Percentiles rank a stretch among this genome's conserved stretches.
Evolutionary conservation across 2,113 vertebrate genomes (phyloP).

Genomic region (Paralichthys olivaceus): DNA sequence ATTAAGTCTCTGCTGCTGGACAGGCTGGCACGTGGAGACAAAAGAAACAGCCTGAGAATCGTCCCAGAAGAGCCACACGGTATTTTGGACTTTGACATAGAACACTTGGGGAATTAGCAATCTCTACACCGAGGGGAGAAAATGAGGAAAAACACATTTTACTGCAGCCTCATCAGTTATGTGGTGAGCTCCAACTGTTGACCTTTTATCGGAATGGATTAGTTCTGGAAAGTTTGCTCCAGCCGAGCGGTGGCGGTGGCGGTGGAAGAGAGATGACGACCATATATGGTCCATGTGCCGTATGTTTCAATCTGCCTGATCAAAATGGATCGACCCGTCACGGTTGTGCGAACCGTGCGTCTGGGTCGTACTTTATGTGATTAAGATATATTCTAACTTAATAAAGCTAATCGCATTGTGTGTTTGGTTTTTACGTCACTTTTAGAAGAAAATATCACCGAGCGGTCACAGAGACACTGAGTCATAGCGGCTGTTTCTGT

Average conservation of each 20-base stretch:
- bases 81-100: background rate
- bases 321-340: background rate
- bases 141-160: background rate
- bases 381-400: background rate
- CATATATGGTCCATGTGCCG: background rate
- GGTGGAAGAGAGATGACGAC: too few species aligned
- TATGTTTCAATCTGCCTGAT: slow-evolving; percentile 4
- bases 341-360: background rate
- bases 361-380: background rate
- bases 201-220: slow-evolving; percentile 51
- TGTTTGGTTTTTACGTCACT: background rate
- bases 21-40: background rate
- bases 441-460: background rate
- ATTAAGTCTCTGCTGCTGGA: slow-evolving; percentile 7
- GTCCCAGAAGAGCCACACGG: background rate
- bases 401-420: background rate
- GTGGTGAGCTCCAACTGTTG: slow-evolving; percentile 18
- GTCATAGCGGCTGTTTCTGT: background rate
- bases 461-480: background rate
- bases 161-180: slow-evolving; percentile 21
- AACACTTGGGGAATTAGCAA: background rate
- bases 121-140: background rate
- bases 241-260: background rate
- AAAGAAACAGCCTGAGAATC: background rate
- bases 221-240: slow-evolving; percentile 18